Conservation (phyloP, 2,797 vertebrate species). For the Intellagama lesueurii region DNA sequence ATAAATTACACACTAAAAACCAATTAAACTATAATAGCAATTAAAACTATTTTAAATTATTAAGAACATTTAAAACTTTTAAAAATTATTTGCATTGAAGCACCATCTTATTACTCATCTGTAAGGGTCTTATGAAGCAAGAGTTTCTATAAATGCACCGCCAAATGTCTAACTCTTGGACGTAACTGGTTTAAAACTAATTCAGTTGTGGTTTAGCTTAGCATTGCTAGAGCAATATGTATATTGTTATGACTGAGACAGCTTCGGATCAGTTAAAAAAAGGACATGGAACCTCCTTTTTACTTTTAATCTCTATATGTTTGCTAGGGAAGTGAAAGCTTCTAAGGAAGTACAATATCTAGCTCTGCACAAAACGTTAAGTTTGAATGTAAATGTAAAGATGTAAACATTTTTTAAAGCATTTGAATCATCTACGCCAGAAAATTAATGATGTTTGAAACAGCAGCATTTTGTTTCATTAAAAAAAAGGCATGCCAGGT, state of each 20-base stretch:
- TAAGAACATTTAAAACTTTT: too few relatives aligned
- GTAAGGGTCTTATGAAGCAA: too few relatives aligned
- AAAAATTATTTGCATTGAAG: too few relatives aligned
- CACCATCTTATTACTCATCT: too few relatives aligned
- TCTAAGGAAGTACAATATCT: constrained; percentile 68
- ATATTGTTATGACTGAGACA: constrained; percentile 18
- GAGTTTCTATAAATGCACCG: too few relatives aligned
- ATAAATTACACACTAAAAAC: too few relatives aligned
- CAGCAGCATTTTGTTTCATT: not conserved
- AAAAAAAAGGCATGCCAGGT: not conserved
- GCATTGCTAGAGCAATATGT: not conserved
- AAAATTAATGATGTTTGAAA: constrained; percentile 47
- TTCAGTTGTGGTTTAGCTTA: not conserved
- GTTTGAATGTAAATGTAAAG: constrained; percentile 46
- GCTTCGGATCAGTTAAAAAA: constrained; percentile 48
- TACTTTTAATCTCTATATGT: constrained; percentile 61
- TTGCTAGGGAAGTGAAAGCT: constrained; percentile 73
- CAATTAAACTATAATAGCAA: too few relatives aligned
- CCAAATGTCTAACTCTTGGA: not conserved
- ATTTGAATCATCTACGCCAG: constrained; percentile 1
- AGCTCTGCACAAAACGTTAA: constrained; percentile 53
- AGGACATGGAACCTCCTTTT: constrained; percentile 44
- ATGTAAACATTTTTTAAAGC: constrained; percentile 33
- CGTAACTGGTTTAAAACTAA: not conserved
- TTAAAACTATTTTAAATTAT: too few relatives aligned